phyloP scores from a whole-genome alignment of 1,140 invertebrate genomes.

The Vollenhovia emeryi region DNA sequence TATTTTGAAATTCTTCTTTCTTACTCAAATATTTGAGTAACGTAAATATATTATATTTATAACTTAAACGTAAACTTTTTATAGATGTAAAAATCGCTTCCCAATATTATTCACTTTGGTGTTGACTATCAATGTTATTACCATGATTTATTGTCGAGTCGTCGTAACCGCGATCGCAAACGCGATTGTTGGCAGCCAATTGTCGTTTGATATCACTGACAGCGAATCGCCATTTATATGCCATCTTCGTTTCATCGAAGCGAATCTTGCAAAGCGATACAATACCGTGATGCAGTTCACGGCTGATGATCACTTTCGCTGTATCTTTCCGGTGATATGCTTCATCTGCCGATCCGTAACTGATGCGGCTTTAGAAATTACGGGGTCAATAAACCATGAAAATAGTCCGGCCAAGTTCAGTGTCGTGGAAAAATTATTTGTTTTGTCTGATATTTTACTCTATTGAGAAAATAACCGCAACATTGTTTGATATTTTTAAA shows the following conservation, averaged over 20 bases:
- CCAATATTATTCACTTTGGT: background rate
- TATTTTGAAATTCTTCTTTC: background rate
- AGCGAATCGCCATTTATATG: slow-evolving; percentile 60
- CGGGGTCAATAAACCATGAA: slow-evolving; percentile 16
- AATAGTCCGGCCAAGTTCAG: slow-evolving; percentile 50
- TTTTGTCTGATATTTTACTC: background rate
- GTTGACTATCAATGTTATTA: slow-evolving; percentile 12
- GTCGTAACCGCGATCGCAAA: background rate
- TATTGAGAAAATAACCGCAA: background rate
- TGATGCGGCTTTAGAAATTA: slow-evolving; percentile 50
- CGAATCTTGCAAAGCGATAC: slow-evolving; percentile 3
- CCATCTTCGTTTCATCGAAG: slow-evolving; percentile 18
- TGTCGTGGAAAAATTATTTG: slow-evolving; percentile 41
- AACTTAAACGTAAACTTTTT: background rate
- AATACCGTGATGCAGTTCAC: slow-evolving; percentile 58
- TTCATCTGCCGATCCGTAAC: slow-evolving; percentile 40
- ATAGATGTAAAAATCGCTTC: background rate
- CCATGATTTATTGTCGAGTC: slow-evolving; percentile 39
- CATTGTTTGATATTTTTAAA: too few species aligned
- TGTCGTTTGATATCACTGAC: slow-evolving; percentile 44
- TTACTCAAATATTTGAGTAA: background rate
- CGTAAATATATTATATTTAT: background rate
- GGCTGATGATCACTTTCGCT: slow-evolving; percentile 62
- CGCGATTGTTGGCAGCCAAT: background rate
- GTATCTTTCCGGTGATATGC: slow-evolving; percentile 32